Evolutionary conservation across 1,140 invertebrate species (phyloP), one percentile per base, ranked within the genome.

Genomic region (Drosophila jambulina): DNA sequence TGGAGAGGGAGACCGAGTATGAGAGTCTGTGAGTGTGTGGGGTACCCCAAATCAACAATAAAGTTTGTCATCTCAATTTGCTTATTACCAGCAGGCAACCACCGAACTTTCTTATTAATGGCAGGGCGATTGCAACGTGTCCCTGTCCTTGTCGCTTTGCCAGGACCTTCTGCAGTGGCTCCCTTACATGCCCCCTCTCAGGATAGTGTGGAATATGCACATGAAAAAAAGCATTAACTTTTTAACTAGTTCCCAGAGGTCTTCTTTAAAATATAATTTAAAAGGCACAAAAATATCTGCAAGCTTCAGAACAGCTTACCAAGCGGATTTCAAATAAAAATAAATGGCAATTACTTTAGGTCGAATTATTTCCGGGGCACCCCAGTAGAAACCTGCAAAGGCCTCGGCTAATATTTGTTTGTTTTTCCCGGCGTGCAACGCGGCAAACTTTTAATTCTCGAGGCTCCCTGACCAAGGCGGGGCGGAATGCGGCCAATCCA

Each of bases 61-160:
- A 88, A 88, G 65, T 88, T 88, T 88, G 85, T 82, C 85, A 88
- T 88, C 85, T 88, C 85, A 88, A 88, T 88, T 88, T 88, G 86
- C 85, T 90, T 88, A 88, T 88, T 90, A 91, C 85, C 84, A 88
- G 84, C 69, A 84, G 77, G 82, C 77, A 68, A 59, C 61, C 61
- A 74, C 62, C 49, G 59, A 86, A 88, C 77, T 88, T 88, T 81
- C 84, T 90, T 88, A 88, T 90, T 90, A 88, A 87, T 87, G 80
- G 84, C 48, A 56, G 68, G 80, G 84, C 80, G 84, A 87, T 88
- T 88, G 86, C 84, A 83, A 88, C 75, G 71, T 65, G 67, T 61
- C 32, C 51, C 25, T 75, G 74, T 72, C 53, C 58, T 36, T 68
- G 78, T n/a, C 51, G 19, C 23, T 29, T 21, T 12, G 25, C 45